Evolutionary conservation across 2,888 invertebrate species (phyloP).

Genomic region (Myopa tessellatipennis): DNA sequence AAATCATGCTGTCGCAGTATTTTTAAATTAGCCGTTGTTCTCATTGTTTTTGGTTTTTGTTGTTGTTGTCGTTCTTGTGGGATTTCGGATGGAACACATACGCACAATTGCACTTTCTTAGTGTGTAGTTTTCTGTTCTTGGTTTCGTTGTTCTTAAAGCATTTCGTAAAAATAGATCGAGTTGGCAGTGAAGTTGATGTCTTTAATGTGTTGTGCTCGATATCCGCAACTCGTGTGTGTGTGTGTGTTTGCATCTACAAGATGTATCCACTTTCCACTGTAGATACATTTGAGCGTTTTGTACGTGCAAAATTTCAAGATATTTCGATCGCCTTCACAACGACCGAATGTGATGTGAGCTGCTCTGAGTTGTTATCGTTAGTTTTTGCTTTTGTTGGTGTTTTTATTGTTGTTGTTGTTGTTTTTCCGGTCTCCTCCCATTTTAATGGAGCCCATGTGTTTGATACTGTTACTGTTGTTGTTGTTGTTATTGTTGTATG

Average conservation of each 20-base stretch:
- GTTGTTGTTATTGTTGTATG: not conserved
- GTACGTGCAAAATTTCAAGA: conserved; percentile 2
- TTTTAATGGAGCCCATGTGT: not conserved
- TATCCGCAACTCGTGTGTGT: too few species aligned
- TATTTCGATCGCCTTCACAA: not conserved
- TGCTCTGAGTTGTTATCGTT: not conserved
- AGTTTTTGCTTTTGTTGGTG: not conserved
- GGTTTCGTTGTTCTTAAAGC: not conserved
- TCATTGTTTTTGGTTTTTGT: not conserved
- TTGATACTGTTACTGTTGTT: not conserved
- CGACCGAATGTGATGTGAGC: not conserved
- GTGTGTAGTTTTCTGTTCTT: not conserved
- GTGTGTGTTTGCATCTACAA: not conserved
- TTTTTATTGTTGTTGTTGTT: not conserved
- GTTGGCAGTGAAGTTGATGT: conserved; percentile 17
- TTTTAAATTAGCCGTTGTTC: conserved; percentile 9
- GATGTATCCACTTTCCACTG: not conserved
- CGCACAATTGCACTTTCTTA: too few species aligned
- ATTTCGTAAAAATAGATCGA: conserved; percentile 6
- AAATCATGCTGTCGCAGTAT: conserved; percentile 18
- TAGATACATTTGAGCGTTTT: too few species aligned
- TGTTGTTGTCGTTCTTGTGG: conserved; percentile 1
- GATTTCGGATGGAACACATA: not conserved
- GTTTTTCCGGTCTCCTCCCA: not conserved
- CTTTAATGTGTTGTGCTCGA: not conserved